phyloP scores from a whole-genome alignment of 2,888 invertebrate species.

The Sinelater perroti region DNA sequence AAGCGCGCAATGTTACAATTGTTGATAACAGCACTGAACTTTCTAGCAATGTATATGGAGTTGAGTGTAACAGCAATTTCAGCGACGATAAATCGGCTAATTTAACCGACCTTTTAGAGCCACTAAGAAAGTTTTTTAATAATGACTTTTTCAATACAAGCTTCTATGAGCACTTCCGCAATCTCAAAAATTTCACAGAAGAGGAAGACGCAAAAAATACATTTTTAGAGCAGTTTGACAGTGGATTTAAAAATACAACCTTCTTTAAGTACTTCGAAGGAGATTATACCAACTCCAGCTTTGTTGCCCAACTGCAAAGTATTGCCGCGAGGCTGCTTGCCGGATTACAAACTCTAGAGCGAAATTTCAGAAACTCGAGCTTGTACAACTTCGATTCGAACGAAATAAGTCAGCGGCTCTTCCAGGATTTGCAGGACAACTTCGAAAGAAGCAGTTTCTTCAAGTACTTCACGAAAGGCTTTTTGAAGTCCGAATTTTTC shows the following conservation, averaged over 20 bases:
- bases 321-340: not conserved
- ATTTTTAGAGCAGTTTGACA: constrained; percentile 1
- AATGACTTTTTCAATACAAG: constrained; percentile 3
- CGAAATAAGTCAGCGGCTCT: not conserved
- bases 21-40: not conserved
- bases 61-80: not conserved
- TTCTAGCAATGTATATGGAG: constrained; percentile 10
- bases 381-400: not conserved
- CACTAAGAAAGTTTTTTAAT: not conserved
- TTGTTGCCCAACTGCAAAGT: not conserved
- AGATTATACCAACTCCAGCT: not conserved
- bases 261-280: not conserved
- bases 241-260: constrained; percentile 3
- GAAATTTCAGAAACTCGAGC: not conserved
- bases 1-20: too few species aligned
- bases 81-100: not conserved
- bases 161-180: not conserved
- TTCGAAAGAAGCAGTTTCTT: constrained; percentile 10
- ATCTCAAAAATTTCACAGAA: not conserved
- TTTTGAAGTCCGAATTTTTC: not conserved
- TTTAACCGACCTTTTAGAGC: not conserved
- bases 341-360: not conserved
- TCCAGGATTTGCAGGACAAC: not conserved
- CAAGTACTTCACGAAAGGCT: constrained; percentile 4
- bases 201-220: not conserved